Conservation (phyloP, 2,888 invertebrate species). For the Gryllus longicercus region DNA sequence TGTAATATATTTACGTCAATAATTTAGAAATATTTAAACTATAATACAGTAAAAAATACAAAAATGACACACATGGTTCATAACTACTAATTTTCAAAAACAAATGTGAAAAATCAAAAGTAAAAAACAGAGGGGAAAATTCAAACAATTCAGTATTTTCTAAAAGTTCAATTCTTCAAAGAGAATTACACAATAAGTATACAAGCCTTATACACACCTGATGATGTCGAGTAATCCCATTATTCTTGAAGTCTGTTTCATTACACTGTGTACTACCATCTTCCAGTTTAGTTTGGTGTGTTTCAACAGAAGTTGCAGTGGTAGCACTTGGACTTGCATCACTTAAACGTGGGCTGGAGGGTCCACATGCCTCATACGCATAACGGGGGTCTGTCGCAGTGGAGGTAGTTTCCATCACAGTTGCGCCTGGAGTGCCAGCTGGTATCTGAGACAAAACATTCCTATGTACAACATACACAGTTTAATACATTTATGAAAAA, state of each 20-base stretch:
- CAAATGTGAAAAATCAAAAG: too few species aligned
- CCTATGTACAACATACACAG: neutral
- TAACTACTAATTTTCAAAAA: too few species aligned
- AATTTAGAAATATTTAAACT: too few species aligned
- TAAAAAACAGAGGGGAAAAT: too few species aligned
- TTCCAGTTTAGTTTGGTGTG: conserved; percentile 32
- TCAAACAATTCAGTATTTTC: too few species aligned
- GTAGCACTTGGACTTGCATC: conserved; percentile 23
- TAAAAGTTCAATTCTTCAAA: too few species aligned
- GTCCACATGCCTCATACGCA: conserved; percentile 32
- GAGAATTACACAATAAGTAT: too few species aligned
- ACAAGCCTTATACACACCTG: too few species aligned
- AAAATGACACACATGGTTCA: too few species aligned
- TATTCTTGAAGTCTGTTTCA: conserved; percentile 35
- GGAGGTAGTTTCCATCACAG: conserved; percentile 47
- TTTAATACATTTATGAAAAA: too few species aligned
- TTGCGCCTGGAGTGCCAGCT: conserved; percentile 39
- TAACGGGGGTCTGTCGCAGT: conserved; percentile 33
- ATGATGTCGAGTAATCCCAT: neutral
- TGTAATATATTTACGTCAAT: too few species aligned
- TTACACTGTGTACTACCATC: conserved; percentile 38
- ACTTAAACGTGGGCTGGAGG: conserved; percentile 25
- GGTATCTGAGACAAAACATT: conserved; percentile 28
- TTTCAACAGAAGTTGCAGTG: neutral
- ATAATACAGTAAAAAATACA: too few species aligned